Conservation (phyloP, 2,797 vertebrate species). For the Dromococcyx pavoninus region DNA sequence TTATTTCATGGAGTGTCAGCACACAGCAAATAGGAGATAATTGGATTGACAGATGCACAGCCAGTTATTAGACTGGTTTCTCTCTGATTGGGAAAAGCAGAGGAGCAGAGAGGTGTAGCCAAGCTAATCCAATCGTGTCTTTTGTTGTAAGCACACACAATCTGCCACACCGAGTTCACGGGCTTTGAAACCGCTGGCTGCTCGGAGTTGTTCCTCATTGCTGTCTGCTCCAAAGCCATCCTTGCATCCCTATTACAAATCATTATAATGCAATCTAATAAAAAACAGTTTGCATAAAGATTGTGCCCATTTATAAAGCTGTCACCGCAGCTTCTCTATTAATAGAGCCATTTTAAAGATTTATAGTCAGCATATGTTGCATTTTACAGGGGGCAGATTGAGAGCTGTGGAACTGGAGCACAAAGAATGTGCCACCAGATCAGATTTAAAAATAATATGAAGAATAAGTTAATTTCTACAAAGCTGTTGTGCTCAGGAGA, state of each 20-base stretch:
- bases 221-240: slow-evolving; percentile 32
- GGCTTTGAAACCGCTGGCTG: background rate
- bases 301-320: slow-evolving; percentile 75
- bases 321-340: slow-evolving; percentile 73
- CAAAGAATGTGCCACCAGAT: slow-evolving; percentile 33
- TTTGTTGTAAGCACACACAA: background rate
- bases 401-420: slow-evolving; percentile 59
- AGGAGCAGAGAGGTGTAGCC: slow-evolving; percentile 62
- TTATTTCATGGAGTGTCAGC: slow-evolving; percentile 68
- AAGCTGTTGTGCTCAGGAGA: slow-evolving; percentile 10
- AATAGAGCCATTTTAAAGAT: slow-evolving; percentile 77
- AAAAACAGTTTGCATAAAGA: slow-evolving; percentile 74
- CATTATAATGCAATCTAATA: slow-evolving; percentile 43
- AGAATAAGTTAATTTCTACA: background rate
- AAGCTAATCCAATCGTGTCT: slow-evolving; percentile 51
- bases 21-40: slow-evolving; percentile 67
- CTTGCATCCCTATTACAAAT: slow-evolving; percentile 22
- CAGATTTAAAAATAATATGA: background rate
- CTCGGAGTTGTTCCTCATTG: background rate
- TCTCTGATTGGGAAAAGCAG: slow-evolving; percentile 63
- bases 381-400: slow-evolving; percentile 70
- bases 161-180: background rate
- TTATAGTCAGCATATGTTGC: slow-evolving; percentile 74
- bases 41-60: slow-evolving; percentile 74
- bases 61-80: slow-evolving; percentile 66